Evolutionary conservation across 1,140 invertebrate species (phyloP), one percentile per base, ranked within the genome.

Genomic region (Zaprionus nigranus): DNA sequence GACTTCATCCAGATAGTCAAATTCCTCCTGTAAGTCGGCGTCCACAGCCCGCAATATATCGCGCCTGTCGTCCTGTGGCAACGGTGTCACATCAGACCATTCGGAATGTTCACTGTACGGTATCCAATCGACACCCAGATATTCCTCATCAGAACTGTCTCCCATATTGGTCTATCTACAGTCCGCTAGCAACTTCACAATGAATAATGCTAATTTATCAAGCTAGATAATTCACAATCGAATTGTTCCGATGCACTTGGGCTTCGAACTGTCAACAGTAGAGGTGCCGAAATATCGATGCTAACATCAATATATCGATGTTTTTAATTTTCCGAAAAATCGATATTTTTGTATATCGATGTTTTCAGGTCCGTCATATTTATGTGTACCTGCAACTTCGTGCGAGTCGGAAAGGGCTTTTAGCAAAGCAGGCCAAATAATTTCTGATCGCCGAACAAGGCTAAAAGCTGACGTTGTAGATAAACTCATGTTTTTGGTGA

Each of bases 41-140:
- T 96, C 95, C 36, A 99, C 93, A 34, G 95, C 95, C 92, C 96
- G 96, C 24, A 97, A 93, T 56, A 99, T 94, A 76, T 98, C 96
- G 88, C 99, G 94, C 82, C 99, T 96, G 78, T 99, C 98, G 90
- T 99, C 96, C 93, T 99, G 97, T 5, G 95, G 94, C 11, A 99
- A 88, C 1, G 98, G 98, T 56, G 91, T 94, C 26, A 99, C 94
- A 91, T 99, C 98, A 61, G 94, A 94, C 98, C 98, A 99, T 81
- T 98, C 97, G 7, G 95, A 94, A 54, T 97, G 94, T 71, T 98
- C 94, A 76, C 94, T 95, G 83, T 98, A 99, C 30, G 96, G 95
- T 17, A 96, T 91, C 95, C 96, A 97, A 1, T 93, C 83, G 24
- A 92, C 82, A 74, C 68, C 57, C 71, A 91, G 53, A 36, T 77